A percentile compares a stretch with the other conserved stretches of the same genome.
phyloP scores from a whole-genome alignment of 2,113 vertebrate genomes.

The Antechinus flavipes region DNA sequence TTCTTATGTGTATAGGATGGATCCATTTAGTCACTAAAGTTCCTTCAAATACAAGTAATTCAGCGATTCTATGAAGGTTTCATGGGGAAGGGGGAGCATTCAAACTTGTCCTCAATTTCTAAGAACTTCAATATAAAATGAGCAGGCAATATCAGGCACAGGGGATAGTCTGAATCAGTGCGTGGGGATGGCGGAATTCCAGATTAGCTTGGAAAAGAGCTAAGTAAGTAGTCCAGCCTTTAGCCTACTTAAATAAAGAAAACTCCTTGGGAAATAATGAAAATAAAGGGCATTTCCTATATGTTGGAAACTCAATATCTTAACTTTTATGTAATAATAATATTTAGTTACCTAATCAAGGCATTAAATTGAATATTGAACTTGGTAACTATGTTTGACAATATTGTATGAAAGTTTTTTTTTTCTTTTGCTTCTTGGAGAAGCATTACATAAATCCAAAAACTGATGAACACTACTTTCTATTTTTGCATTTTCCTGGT shows the following conservation, averaged over 20 bases:
- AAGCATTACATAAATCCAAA: background rate
- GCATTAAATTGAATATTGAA: background rate
- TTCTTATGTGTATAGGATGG: background rate
- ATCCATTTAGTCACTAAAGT: background rate
- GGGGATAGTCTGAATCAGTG: background rate
- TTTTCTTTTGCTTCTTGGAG: background rate
- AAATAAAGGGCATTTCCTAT: background rate
- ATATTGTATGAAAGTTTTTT: background rate
- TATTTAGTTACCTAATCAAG: background rate
- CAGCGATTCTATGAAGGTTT: background rate
- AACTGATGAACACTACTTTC: background rate
- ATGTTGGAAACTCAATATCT: background rate
- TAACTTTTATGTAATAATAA: background rate
- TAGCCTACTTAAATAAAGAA: background rate
- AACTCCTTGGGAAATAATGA: background rate
- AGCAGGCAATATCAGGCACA: background rate
- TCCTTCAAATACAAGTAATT: background rate
- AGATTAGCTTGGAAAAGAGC: background rate
- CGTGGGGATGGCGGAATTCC: background rate
- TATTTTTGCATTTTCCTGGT: background rate
- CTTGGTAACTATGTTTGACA: background rate
- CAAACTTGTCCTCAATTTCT: background rate
- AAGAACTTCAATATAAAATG: background rate
- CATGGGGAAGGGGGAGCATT: rapidly evolving
- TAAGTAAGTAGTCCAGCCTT: background rate